These are phyloP conservation scores for Stramonita haemastoma DNA, from an alignment of 2,888 invertebrate species.

Conservation along the genomic window DNA sequence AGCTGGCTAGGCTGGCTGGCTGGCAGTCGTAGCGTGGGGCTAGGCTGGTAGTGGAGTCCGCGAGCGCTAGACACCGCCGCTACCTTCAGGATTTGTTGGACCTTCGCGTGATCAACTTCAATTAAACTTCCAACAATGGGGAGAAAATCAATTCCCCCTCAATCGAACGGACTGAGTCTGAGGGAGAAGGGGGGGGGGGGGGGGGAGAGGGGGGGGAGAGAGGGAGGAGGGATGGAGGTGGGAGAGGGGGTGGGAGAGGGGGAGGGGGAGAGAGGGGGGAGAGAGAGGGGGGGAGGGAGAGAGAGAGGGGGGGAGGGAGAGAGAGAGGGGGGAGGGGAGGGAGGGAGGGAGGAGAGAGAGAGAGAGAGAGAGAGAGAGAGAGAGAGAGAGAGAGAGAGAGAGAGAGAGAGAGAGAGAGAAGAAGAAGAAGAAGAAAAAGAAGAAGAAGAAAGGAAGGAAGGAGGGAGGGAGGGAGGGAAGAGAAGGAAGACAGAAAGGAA, in stretches of 20 bases:
- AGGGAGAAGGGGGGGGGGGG: neutral
- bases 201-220: neutral
- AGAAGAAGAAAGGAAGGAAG: neutral
- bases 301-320: constrained; percentile 9
- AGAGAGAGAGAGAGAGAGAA: constrained; percentile 35
- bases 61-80: too few relatives aligned
- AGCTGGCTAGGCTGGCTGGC: neutral
- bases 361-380: constrained; percentile 9
- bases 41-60: too few relatives aligned
- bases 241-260: neutral
- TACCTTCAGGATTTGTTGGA: constrained; percentile 34
- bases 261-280: too few relatives aligned
- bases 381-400: constrained; percentile 38
- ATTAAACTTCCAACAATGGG: constrained; percentile 36
- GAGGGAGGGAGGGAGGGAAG: neutral
- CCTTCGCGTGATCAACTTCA: constrained; percentile 40
- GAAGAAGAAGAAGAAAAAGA: neutral
- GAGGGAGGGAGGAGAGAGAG: neutral
- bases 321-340: constrained; percentile 24
- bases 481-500: neutral
- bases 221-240: neutral
- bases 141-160: constrained; percentile 38
- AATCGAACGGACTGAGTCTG: constrained; percentile 26
- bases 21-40: neutral
- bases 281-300: neutral